Evolutionary conservation across 2,113 vertebrate species (phyloP), one percentile per base, ranked within the genome.

Genomic region (Coptodon rendalli): DNA sequence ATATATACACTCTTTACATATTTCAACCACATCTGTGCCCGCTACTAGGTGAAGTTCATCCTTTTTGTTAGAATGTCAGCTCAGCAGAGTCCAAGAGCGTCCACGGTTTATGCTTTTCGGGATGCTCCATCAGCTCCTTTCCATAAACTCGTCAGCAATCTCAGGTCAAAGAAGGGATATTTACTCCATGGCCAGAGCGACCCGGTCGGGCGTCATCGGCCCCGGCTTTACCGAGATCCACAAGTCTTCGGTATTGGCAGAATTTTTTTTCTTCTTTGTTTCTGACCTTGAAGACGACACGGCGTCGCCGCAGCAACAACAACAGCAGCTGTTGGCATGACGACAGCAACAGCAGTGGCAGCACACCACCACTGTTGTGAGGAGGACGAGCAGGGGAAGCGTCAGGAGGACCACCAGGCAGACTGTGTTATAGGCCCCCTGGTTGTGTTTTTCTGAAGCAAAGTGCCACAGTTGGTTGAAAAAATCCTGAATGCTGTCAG

Each of bases 151-250:
- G 61, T 87, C 68, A 86, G 68, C 48, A 4, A 4, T 31, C 38
- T 52, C 7, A 22, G 6, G 38, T 31, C 27, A 50, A n/a, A 54
- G 1, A 59, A 12, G 6, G 3, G 3, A 14, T 38, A 43, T 34
- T 84, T 94, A 97, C 34, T 93, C 92, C 90, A 92, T 85, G 9
- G 91, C 91, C 57, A 95, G 84, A 8, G 93, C 92, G 2, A 96
- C 86, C 78, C 92, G 88, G 90, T 99, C 98, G 45, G 97, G 94
- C 59, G 97, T 96, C 81, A 98, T 96, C 2, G 98, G 96, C 83
- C 97, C 97, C 5, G 96, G 94, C 93, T 98, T 98, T 24, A 97
- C 97, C 0, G 98, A 98, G 90, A 99, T 99, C 99, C 99, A 99
- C 73, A 99, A 95, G 91, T 99, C 98, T 9, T 98, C 98, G 2